Evolutionary conservation across 1,140 invertebrate genomes (phyloP), one percentile per base, ranked within the genome.

Genomic region (Campodea augens): DNA sequence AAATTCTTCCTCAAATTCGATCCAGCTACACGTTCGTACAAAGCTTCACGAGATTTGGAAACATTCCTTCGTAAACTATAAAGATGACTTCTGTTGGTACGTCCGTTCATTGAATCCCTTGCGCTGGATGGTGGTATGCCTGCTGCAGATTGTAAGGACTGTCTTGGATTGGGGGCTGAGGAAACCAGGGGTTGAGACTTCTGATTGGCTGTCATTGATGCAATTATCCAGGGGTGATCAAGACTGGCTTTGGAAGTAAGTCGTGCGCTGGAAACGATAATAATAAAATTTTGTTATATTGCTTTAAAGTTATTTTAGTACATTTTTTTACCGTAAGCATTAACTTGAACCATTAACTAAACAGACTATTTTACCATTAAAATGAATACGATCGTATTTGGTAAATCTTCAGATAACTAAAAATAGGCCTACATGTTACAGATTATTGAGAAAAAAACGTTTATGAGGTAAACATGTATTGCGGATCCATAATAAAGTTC

Each of bases 161-260:
- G 36, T 37, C 36, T 37, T 10, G 20, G 36, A 4, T 18, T 4
- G 15, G 36, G 36, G 20, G 36, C n/a, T 4, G 36, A n/a, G 15
- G n/a, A n/a, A 37, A 37, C 10, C 4, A 19, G 36, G 10, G 20
- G n/a, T 10, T 19, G 44, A 45, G 3, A 25, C 38, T 21, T 41
- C 10, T 48, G 32, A 5, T 51, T 49, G 18, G 50, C 48, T 20
- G 47, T 51, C 24, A 57, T 65, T 18, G 56, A 63, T 27, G 59
- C 1, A 15, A 22, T n/a, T 19, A 18, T 3, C 75, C 75, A 77
- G 2, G 70, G 67, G 58, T 77, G 73, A 32, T 66, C 60, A 41
- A 77, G 58, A 52, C 69, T 71, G 52, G 74, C 66, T 46, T 66
- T 65, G 20, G 69, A 68, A 38, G 68, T 64, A 60, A 71, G 63